A percentile compares a stretch with the other conserved stretches of the same genome.
Evolutionary conservation across 2,888 invertebrate genomes (phyloP).

Genomic region (Schizotus pectinicornis): DNA sequence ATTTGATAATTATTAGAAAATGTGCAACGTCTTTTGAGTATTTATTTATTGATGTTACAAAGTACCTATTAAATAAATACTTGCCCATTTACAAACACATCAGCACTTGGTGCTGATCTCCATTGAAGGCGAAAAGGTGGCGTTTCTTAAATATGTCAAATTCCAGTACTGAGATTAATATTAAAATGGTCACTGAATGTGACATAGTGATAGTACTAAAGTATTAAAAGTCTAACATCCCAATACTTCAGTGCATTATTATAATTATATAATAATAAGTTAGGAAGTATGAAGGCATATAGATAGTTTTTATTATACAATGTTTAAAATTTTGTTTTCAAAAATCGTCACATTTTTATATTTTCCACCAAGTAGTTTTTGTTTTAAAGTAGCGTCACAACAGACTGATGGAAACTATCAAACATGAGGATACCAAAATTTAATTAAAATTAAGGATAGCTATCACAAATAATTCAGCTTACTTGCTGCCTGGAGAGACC

Average conservation of each 20-base stretch:
- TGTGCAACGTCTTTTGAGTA: conserved; percentile 14
- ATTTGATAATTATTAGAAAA: background rate
- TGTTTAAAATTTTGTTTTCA: conserved; percentile 50
- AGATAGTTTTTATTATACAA: conserved; percentile 57
- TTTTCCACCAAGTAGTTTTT: conserved; percentile 10
- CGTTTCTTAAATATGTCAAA: conserved; percentile 28
- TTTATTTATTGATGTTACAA: conserved; percentile 2
- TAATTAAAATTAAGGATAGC: conserved; percentile 54
- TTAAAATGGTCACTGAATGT: conserved; percentile 55
- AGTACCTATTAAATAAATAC: background rate
- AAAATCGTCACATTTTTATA: conserved; percentile 39
- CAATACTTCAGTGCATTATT: conserved; percentile 61
- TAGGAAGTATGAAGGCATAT: conserved; percentile 62
- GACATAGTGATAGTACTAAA: conserved; percentile 60
- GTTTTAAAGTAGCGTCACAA: background rate
- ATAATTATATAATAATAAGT: conserved; percentile 56
- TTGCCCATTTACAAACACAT: background rate
- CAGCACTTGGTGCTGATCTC: background rate
- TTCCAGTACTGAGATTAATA: conserved; percentile 56
- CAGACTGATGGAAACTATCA: conserved; percentile 40
- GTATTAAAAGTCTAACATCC: conserved; percentile 61
- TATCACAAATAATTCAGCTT: conserved; percentile 53
- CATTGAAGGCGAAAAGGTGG: conserved; percentile 17
- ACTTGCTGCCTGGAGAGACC: conserved; percentile 44
- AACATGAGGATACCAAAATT: conserved; percentile 48